Evolutionary conservation across 2,797 vertebrate genomes (phyloP), one percentile per base, ranked within the genome.

Genomic region (Loriculus beryllinus): DNA sequence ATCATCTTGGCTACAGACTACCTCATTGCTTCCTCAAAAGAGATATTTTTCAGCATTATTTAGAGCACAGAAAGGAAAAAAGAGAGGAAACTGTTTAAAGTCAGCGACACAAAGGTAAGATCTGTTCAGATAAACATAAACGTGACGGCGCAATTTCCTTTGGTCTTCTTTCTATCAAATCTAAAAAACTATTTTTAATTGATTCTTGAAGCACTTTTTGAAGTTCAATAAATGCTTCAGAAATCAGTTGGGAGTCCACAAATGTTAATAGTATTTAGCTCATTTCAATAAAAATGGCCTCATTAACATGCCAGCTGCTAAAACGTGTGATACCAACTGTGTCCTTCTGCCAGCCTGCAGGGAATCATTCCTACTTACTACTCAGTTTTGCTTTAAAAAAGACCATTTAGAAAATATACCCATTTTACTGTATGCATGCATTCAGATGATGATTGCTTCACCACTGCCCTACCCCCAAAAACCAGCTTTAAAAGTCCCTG

Each of bases 231-330:
- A 97, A 95, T 96, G 94, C 82, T 96, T 96, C 90, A 91, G 90
- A 97, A 97, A 97, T 92, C 93, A 97, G 92, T 75, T 94, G 78
- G 91, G 93, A 96, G 96, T 96, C 96, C 89, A 95, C 92, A 96
- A 96, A 96, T 92, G 87, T 84, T 97, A 95, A 97, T 63, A 96
- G 86, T 91, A 94, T 92, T 97, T 96, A 83, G 81, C 82, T 97
- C 88, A 96, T 97, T 97, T 97, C 95, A 95, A 89, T 96, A 92
- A 95, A 97, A 97, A 97, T 96, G 68, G 76, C 82, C 93, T 97
- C 93, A 97, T 98, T 97, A 98, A 96, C 93, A 97, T 93, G 88
- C 96, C 94, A 97, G 92, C 97, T 97, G 93, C 96, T 97, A 86
- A 95, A 97, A 97, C 10, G 69, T 79, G 93, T 95, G 94, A 96